phyloP scores from a whole-genome alignment of 2,113 vertebrate species.

The Brevimyrus niger region DNA sequence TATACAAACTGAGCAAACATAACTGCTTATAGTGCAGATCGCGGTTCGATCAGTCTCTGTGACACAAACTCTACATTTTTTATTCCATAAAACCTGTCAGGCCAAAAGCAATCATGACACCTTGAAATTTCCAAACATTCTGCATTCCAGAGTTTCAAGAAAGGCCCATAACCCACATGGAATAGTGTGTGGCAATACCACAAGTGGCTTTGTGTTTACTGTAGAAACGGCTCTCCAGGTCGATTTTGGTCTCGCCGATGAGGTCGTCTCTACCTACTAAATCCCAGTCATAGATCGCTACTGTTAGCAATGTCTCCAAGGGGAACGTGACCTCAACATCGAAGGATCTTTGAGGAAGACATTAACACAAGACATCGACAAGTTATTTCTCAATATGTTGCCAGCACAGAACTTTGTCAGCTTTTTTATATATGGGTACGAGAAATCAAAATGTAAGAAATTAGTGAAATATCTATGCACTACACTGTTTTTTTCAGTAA shows the following conservation, averaged over 20 bases:
- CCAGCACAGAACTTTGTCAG: background rate
- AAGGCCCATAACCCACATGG: slow-evolving; percentile 59
- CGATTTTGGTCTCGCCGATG: slow-evolving; percentile 94
- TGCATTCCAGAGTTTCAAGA: background rate
- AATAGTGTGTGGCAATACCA: slow-evolving; percentile 74
- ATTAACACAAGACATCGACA: background rate
- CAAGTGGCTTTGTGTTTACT: slow-evolving; percentile 95
- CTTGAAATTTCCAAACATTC: background rate
- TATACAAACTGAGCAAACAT: background rate
- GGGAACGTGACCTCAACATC: slow-evolving; percentile 94
- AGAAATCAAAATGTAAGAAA: background rate
- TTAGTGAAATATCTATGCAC: background rate
- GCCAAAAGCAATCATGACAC: background rate
- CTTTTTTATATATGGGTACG: background rate
- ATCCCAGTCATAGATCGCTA: slow-evolving; percentile 95
- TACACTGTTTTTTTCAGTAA: background rate
- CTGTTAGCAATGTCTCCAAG: slow-evolving; percentile 93
- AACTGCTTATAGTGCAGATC: background rate
- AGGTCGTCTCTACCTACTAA: slow-evolving; percentile 92
- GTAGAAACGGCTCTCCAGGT: slow-evolving; percentile 96
- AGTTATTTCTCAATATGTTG: background rate
- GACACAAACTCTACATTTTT: background rate
- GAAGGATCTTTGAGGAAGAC: slow-evolving; percentile 68
- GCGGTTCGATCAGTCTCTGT: background rate
- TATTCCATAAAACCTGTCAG: background rate